Evolutionary conservation across 2,888 invertebrate genomes (phyloP).

Genomic region (Anodontia alba): DNA sequence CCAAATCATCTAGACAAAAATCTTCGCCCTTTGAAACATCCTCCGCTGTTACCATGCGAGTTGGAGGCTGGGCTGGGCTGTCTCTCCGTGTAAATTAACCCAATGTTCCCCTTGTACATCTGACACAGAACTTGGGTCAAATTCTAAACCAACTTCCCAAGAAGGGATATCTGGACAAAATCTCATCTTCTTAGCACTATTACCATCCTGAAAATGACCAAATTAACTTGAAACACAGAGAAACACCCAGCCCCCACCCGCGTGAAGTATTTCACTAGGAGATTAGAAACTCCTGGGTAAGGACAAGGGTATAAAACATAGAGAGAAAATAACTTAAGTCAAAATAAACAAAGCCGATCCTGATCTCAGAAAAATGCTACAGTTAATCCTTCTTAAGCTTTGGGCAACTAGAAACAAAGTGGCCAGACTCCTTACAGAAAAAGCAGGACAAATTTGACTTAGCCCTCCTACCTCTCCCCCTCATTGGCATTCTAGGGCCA

Average conservation of each 20-base stretch:
- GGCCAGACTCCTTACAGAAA: slow-evolving; percentile 29
- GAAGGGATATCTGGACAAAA: slow-evolving; percentile 28
- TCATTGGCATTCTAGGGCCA: background rate
- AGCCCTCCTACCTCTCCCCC: background rate
- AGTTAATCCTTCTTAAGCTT: slow-evolving; percentile 10
- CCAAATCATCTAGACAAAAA: slow-evolving; percentile 19
- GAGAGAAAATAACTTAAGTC: background rate
- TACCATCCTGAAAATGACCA: slow-evolving; percentile 11
- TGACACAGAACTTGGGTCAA: slow-evolving; percentile 11
- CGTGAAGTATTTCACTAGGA: slow-evolving; percentile 32
- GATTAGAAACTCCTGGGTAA: slow-evolving; percentile 29
- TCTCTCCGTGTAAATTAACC: slow-evolving; percentile 32
- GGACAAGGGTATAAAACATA: background rate
- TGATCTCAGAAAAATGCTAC: too few relatives aligned
- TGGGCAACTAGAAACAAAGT: slow-evolving; percentile 39
- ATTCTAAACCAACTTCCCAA: slow-evolving; percentile 22
- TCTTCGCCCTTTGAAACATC: slow-evolving; percentile 14
- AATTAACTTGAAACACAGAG: background rate
- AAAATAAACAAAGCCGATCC: slow-evolving; percentile 1
- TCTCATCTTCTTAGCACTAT: slow-evolving; percentile 7
- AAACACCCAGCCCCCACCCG: slow-evolving; percentile 32
- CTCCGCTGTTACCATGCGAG: slow-evolving; percentile 25
- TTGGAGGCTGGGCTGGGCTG: slow-evolving; percentile 24
- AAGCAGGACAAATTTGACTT: slow-evolving; percentile 18
- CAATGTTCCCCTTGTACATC: slow-evolving; percentile 3